These are phyloP conservation scores for Eptatretus atami DNA, from an alignment of 2,797 vertebrate genomes.

Conservation along the genomic window DNA sequence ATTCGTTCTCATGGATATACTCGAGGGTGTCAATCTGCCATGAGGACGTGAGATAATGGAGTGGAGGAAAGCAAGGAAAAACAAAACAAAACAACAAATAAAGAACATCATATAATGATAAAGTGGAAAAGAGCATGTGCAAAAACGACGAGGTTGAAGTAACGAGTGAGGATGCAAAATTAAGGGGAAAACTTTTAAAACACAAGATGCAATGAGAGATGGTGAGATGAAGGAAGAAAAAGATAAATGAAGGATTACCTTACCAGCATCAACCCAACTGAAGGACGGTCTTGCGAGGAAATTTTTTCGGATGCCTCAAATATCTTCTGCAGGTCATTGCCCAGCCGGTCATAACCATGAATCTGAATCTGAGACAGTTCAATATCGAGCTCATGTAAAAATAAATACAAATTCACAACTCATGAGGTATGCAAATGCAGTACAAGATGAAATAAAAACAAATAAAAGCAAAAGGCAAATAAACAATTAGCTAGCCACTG, in stretches of 20 bases:
- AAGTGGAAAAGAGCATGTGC: too few relatives aligned
- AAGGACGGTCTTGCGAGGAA: slow-evolving; percentile 51
- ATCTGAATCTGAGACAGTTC: slow-evolving; percentile 32
- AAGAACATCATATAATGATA: too few relatives aligned
- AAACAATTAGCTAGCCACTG: too few relatives aligned
- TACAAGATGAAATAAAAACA: slow-evolving; percentile 8
- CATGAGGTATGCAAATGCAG: neutral
- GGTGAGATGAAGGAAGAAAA: slow-evolving; percentile 8
- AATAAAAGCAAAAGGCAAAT: slow-evolving; percentile 9
- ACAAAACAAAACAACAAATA: too few relatives aligned
- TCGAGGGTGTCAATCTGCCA: slow-evolving; percentile 47
- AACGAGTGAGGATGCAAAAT: too few relatives aligned
- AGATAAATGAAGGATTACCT: slow-evolving; percentile 10
- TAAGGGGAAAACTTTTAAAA: too few relatives aligned
- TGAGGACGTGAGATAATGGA: neutral
- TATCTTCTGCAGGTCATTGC: slow-evolving; percentile 62
- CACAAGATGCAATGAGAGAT: neutral
- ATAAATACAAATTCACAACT: slow-evolving; percentile 7
- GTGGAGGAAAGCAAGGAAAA: too few relatives aligned
- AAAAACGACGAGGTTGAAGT: too few relatives aligned
- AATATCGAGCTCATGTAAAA: too few relatives aligned
- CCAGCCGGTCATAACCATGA: slow-evolving; percentile 92
- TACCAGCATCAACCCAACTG: slow-evolving; percentile 57
- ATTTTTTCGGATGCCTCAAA: slow-evolving; percentile 39
- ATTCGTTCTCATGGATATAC: slow-evolving; percentile 64